phyloP scores from a whole-genome alignment of 2,113 vertebrate genomes.

The Chionomys nivalis region DNA sequence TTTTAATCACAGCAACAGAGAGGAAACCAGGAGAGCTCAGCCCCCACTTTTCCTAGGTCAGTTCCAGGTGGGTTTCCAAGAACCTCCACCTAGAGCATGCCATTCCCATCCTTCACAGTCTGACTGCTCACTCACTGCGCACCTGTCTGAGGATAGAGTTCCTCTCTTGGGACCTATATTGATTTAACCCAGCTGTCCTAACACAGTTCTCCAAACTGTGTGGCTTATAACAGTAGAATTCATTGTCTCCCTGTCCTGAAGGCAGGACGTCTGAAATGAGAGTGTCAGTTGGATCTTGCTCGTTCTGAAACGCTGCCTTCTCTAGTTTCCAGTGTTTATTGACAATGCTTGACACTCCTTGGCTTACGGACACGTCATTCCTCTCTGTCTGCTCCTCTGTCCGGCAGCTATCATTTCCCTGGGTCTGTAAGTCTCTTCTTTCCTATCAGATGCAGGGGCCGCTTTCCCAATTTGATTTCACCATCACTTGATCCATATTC shows the following conservation, averaged over 20 bases:
- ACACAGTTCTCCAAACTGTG: not conserved
- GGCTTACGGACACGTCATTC: not conserved
- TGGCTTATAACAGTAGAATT: not conserved
- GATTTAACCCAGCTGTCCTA: not conserved
- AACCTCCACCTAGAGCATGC: not conserved
- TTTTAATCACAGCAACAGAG: not conserved
- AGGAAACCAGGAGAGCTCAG: not conserved
- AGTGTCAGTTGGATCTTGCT: not conserved
- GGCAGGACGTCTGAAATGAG: conserved; percentile 2
- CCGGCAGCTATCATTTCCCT: not conserved
- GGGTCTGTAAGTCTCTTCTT: not conserved
- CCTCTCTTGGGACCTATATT: not conserved
- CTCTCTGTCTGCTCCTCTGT: not conserved
- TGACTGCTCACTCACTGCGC: not conserved
- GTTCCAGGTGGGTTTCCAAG: not conserved
- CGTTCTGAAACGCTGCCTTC: not conserved
- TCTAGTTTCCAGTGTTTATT: not conserved
- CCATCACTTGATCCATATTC: not conserved
- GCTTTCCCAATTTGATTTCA: not conserved
- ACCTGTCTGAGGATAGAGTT: not conserved
- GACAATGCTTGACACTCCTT: not conserved
- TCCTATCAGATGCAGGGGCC: not conserved
- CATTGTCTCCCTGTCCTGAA: not conserved
- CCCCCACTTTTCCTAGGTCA: not conserved
- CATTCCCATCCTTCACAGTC: not conserved